These are phyloP conservation scores for Pteronotus mesoamericanus DNA, from an alignment of 2,797 vertebrate species.

Conservation along the genomic window DNA sequence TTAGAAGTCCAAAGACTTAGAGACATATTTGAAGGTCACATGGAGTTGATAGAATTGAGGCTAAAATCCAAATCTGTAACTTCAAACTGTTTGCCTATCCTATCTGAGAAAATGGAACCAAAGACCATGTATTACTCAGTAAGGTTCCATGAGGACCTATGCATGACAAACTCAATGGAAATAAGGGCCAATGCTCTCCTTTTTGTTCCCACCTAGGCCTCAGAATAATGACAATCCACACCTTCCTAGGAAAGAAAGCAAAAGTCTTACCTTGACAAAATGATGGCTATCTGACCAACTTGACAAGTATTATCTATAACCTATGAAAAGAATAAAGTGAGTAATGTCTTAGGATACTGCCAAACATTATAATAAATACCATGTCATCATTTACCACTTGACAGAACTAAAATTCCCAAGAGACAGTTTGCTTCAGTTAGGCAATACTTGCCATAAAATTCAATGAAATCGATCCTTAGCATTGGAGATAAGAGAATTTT, in stretches of 20 bases:
- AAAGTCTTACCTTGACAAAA: conserved; percentile 84
- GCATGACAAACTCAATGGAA: neutral
- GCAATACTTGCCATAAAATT: neutral
- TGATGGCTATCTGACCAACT: conserved; percentile 75
- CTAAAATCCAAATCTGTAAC: conserved; percentile 13
- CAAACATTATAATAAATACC: neutral
- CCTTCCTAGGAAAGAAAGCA: neutral
- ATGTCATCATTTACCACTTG: neutral
- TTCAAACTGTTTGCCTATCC: neutral
- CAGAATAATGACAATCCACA: neutral
- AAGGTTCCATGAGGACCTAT: neutral
- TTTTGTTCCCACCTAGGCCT: neutral
- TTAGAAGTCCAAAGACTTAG: conserved; percentile 13
- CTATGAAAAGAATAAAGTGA: conserved; percentile 75
- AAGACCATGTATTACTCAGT: neutral
- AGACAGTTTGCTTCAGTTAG: neutral
- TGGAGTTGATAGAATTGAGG: neutral
- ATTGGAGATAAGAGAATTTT: neutral
- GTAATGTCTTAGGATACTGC: conserved; percentile 19
- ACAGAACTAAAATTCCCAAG: conserved; percentile 24
- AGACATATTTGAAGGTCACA: neutral
- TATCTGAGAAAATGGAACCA: neutral
- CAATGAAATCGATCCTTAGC: neutral
- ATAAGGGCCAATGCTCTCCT: neutral
- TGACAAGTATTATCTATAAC: conserved; percentile 67